phyloP scores from a whole-genome alignment of 53 echinoderm and acorn worm species.

The Crossaster papposus region DNA sequence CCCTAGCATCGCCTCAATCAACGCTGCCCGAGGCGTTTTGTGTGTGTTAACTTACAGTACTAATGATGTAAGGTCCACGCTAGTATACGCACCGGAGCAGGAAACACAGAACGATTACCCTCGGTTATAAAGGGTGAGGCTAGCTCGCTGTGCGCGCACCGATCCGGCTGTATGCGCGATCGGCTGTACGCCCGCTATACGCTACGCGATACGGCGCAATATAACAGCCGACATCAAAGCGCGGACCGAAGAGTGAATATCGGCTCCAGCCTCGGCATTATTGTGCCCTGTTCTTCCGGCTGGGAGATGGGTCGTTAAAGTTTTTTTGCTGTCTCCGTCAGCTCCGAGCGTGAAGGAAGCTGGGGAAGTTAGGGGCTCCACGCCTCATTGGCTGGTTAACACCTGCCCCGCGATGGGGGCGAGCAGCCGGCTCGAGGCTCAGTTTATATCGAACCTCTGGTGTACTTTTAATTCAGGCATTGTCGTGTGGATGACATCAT shows the following conservation, averaged over 20 bases:
- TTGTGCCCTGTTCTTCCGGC: constrained; percentile 33
- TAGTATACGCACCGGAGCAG: neutral
- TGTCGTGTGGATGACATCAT: neutral
- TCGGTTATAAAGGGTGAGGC: constrained; percentile 20
- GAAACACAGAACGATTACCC: constrained; percentile 48
- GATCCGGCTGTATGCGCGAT: neutral
- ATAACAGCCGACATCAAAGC: constrained; percentile 28
- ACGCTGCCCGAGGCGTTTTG: neutral
- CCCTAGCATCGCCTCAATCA: constrained; percentile 20
- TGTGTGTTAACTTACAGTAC: too few species aligned
- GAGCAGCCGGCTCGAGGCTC: neutral
- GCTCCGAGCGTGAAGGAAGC: constrained; percentile 22
- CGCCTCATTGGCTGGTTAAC: constrained; percentile 47
- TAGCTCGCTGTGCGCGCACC: neutral
- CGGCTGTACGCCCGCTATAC: neutral
- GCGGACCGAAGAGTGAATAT: neutral
- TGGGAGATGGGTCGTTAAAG: constrained; percentile 40
- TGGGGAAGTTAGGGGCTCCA: constrained; percentile 32
- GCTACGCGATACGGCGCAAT: neutral
- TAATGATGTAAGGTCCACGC: constrained; percentile 35
- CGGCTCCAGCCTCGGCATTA: constrained; percentile 37
- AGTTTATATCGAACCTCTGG: constrained; percentile 13
- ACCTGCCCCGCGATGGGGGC: constrained; percentile 10
- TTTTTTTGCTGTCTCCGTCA: constrained; percentile 13
- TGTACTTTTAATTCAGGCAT: constrained; percentile 9